phyloP scores from a whole-genome alignment of 2,888 invertebrate genomes.

The Coelinius sp. region DNA sequence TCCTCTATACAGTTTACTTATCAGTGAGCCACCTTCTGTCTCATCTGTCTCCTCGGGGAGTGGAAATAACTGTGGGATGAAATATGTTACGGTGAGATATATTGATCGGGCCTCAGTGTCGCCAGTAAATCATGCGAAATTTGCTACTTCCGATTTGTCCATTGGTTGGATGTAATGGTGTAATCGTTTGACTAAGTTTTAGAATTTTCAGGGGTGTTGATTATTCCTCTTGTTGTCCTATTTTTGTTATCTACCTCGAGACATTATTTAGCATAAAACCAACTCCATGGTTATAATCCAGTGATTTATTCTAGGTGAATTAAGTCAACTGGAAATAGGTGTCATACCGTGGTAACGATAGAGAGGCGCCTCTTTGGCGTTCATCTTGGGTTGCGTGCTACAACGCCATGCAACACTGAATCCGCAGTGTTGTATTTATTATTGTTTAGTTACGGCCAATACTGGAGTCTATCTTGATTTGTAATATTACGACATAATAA shows the following conservation, averaged over 20 bases:
- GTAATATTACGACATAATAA: conserved; percentile 6
- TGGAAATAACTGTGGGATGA: not conserved
- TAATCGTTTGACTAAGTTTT: not conserved
- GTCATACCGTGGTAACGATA: conserved; percentile 13
- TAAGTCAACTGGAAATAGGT: conserved; percentile 20
- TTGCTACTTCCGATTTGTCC: not conserved
- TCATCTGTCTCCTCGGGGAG: not conserved
- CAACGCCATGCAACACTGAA: conserved; percentile 8
- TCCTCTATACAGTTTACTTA: not conserved
- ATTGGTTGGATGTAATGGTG: not conserved
- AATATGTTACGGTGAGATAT: not conserved
- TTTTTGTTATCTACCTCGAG: not conserved
- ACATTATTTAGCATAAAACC: not conserved
- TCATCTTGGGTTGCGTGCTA: conserved; percentile 23
- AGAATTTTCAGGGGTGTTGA: too few relatives aligned
- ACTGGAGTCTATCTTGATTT: not conserved
- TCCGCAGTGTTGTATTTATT: not conserved
- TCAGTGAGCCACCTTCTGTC: not conserved
- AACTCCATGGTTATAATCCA: not conserved
- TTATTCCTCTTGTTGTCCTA: too few relatives aligned
- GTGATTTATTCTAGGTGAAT: conserved; percentile 12
- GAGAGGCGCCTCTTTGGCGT: conserved; percentile 3
- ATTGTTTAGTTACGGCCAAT: not conserved
- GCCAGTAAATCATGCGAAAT: not conserved
- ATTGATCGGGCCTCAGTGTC: not conserved